phyloP scores from a whole-genome alignment of 2,797 vertebrate species.

The Myotis pilosus region DNA sequence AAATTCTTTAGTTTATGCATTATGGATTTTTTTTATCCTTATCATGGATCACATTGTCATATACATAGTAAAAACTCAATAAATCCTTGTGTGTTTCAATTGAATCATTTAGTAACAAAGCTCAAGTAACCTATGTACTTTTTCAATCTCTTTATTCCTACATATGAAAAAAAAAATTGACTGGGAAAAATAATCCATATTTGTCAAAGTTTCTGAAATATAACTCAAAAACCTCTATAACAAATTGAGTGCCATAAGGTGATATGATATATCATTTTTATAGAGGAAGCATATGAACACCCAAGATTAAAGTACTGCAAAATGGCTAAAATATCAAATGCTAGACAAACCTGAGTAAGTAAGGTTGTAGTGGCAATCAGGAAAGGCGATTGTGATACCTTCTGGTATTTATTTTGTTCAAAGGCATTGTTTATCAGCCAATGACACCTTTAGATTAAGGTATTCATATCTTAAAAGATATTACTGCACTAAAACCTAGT shows the following conservation, averaged over 20 bases:
- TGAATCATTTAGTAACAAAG: conserved; percentile 42
- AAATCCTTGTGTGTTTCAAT: background rate
- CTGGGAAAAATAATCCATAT: background rate
- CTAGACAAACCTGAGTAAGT: background rate
- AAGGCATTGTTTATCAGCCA: background rate
- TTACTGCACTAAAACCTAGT: background rate
- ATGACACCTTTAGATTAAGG: background rate
- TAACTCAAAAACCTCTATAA: conserved; percentile 11
- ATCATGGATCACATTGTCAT: background rate
- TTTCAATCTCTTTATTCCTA: background rate
- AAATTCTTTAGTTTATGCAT: background rate
- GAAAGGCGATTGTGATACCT: background rate
- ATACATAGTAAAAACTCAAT: background rate
- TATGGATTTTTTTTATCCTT: background rate
- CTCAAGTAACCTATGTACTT: background rate
- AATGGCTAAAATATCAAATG: conserved; percentile 15
- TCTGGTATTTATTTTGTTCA: conserved; percentile 31
- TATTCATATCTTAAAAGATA: background rate
- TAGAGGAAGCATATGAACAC: background rate
- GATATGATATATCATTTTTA: background rate
- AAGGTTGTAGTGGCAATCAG: background rate
- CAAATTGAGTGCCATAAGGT: background rate
- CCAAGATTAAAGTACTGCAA: background rate
- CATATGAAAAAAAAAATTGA: background rate
- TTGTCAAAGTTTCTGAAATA: background rate